Evolutionary conservation across 2,888 invertebrate species (phyloP), one percentile per base, ranked within the genome.

Genomic region (Clostera curtula): DNA sequence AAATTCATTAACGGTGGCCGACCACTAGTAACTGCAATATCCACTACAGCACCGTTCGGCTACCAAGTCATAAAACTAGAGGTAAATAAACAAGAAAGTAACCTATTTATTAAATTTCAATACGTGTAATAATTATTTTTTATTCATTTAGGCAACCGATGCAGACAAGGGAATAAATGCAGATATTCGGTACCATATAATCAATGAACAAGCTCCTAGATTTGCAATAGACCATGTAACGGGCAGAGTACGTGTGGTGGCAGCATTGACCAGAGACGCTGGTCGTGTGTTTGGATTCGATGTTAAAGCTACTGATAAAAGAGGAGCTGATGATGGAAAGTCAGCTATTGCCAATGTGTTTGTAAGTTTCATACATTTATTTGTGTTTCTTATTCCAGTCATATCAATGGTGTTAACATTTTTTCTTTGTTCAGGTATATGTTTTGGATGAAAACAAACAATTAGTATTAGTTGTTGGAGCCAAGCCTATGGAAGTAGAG

Each of bases 261-360:
- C 90, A 1, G 86, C 89, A 19, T 89, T 94, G 31, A 79, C 87
- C 0, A 75, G 87, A 26, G 90, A 90, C 42, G 90, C 90, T 9
- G 93, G 93, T 1, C 86, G 89, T 39, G 91, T 95, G 19, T 93
- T 90, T 55, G 93, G 93, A 0, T 94, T 95, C 54, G 94, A 95
- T 69, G 93, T 95, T 5, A 93, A 93, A 70, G 95, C 94, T 5
- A 93, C 93, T 0, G 95, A 95, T 61, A 87, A 90, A 31, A 82
- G 86, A 12, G 95, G 95, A 1, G 91, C 91, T 20, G 92, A 93
- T 52, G 91, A 92, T 54, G 95, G 95, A 1, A 89, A 88, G 34
- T 93, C 93, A 5, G 90, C 93, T 24, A 93, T 94, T 40, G 91
- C 92, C 25, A 94, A 93, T 63, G 93, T 95, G 32, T 93, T 94